These are phyloP conservation scores for Oophaga sylvatica DNA, from an alignment of 2,797 vertebrate species.

Conservation along the genomic window DNA sequence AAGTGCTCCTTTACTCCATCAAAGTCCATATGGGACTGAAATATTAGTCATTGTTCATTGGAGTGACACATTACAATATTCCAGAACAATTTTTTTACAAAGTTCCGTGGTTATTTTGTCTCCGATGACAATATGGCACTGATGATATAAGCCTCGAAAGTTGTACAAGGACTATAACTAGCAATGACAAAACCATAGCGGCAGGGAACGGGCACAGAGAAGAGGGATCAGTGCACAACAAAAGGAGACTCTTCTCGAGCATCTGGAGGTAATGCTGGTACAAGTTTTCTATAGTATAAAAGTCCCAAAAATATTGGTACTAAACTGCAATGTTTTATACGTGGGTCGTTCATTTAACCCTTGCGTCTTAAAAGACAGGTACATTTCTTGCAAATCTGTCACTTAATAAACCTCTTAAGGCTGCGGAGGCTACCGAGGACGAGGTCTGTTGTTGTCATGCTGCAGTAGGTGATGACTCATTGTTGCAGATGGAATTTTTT, in stretches of 20 bases:
- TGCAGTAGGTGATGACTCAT: constrained; percentile 76
- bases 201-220: not conserved
- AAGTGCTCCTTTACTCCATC: no score
- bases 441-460: constrained; percentile 61
- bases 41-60: no score
- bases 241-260: no score
- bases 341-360: not conserved
- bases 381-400: not conserved
- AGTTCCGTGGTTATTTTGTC: not conserved
- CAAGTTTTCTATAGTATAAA: not conserved
- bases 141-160: not conserved
- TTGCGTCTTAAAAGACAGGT: not conserved
- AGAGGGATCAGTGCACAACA: no score
- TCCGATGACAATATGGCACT: not conserved
- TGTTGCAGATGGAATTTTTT: constrained; percentile 70
- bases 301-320: no score
- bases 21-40: no score
- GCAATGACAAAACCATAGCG: not conserved
- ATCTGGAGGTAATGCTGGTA: not conserved
- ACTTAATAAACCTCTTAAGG: constrained; percentile 63
- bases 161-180: not conserved
- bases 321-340: no score
- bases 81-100: no score
- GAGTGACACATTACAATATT: no score
- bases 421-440: constrained; percentile 62